These are phyloP conservation scores for Cherax destructor DNA, from an alignment of 1,140 invertebrate species.

Conservation along the genomic window DNA sequence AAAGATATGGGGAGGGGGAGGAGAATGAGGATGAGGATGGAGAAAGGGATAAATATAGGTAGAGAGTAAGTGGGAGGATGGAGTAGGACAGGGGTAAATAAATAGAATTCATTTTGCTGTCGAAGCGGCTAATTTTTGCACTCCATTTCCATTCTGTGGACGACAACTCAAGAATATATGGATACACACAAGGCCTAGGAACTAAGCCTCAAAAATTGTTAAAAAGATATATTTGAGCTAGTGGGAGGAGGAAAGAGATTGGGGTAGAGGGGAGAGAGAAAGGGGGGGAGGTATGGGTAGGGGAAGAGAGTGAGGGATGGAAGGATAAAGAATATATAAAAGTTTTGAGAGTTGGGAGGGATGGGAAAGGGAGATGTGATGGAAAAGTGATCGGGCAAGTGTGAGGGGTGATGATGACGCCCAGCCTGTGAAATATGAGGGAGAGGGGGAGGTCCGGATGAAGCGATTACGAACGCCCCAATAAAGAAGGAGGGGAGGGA, in stretches of 20 bases:
- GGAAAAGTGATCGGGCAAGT: neutral
- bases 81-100: neutral
- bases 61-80: constrained; percentile 11
- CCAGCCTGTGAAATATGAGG: constrained; percentile 15
- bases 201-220: no score
- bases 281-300: neutral
- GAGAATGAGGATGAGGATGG: no score
- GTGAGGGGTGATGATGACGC: constrained; percentile 17
- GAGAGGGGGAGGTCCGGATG: constrained; percentile 28
- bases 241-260: neutral
- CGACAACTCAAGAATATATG: no score
- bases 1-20: neutral
- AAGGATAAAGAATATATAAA: neutral
- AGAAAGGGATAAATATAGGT: neutral
- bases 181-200: no score
- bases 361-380: neutral
- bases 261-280: neutral
- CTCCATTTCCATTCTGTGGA: no score
- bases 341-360: neutral
- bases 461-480: constrained; percentile 38
- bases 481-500: constrained; percentile 21
- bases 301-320: constrained; percentile 11
- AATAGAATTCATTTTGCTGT: no score
- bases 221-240: no score
- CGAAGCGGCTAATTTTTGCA: no score